phyloP scores from a whole-genome alignment of 1,140 invertebrate genomes.

The Dreissena polymorpha region DNA sequence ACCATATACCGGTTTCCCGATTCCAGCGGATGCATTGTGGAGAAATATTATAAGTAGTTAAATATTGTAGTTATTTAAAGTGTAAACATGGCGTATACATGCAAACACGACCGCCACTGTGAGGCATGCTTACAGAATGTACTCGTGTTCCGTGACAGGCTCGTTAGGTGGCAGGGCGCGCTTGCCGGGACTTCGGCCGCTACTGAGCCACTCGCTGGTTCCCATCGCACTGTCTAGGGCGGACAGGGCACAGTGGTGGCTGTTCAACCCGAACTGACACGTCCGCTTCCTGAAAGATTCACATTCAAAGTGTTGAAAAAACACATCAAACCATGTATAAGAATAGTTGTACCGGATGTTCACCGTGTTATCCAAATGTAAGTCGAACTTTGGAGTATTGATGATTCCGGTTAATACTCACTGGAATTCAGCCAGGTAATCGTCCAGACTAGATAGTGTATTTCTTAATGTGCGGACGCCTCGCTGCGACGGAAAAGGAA shows the following conservation, averaged over 20 bases:
- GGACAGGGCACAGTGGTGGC: slow-evolving; percentile 42
- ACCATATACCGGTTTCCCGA: too few relatives aligned
- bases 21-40: too few relatives aligned
- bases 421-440: slow-evolving; percentile 27
- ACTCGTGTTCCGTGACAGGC: too few relatives aligned
- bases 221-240: slow-evolving; percentile 20
- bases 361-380: background rate
- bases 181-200: slow-evolving; percentile 42
- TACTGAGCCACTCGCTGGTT: slow-evolving; percentile 40
- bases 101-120: too few relatives aligned
- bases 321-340: background rate
- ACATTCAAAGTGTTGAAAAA: background rate
- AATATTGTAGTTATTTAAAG: too few relatives aligned
- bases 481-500: background rate
- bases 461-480: slow-evolving; percentile 6
- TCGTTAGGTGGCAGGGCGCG: slow-evolving; percentile 9
- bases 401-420: slow-evolving; percentile 4
- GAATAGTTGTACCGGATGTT: background rate
- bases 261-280: slow-evolving; percentile 48
- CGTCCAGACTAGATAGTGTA: slow-evolving; percentile 33
- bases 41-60: too few relatives aligned
- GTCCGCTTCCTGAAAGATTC: slow-evolving; percentile 39
- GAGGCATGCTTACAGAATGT: too few relatives aligned
- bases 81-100: too few relatives aligned
- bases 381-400: background rate